phyloP scores from a whole-genome alignment of 2,113 vertebrate species.

The Heteronetta atricapilla region DNA sequence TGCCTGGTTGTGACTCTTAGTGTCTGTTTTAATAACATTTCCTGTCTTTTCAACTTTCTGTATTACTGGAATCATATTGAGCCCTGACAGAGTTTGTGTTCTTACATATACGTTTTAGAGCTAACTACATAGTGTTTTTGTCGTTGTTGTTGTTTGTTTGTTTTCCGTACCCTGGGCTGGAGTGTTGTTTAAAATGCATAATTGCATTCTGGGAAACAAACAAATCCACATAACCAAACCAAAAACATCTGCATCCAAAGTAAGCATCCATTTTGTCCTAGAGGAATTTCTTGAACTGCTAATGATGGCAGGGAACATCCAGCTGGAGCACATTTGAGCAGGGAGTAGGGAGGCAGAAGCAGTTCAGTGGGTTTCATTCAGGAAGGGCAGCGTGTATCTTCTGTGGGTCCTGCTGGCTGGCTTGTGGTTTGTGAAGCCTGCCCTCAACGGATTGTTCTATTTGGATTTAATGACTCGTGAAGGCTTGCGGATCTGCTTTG shows the following conservation, averaged over 20 bases:
- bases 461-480: not conserved
- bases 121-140: not conserved
- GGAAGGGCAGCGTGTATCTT: not conserved
- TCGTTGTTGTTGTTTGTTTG: not conserved
- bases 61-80: not conserved
- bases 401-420: not conserved
- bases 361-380: not conserved
- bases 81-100: not conserved
- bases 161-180: not conserved
- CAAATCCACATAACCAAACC: too few relatives aligned
- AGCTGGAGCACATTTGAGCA: not conserved
- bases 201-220: not conserved
- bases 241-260: not conserved
- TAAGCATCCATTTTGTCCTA: not conserved
- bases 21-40: not conserved
- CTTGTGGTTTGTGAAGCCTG: not conserved
- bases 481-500: not conserved
- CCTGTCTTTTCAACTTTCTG: not conserved
- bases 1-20: not conserved
- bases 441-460: not conserved
- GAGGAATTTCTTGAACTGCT: not conserved
- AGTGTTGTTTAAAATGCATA: not conserved
- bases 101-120: not conserved
- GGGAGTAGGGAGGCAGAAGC: not conserved
- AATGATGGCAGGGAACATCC: not conserved